phyloP scores from a whole-genome alignment of 2,113 vertebrate genomes.

The Mellivora capensis region DNA sequence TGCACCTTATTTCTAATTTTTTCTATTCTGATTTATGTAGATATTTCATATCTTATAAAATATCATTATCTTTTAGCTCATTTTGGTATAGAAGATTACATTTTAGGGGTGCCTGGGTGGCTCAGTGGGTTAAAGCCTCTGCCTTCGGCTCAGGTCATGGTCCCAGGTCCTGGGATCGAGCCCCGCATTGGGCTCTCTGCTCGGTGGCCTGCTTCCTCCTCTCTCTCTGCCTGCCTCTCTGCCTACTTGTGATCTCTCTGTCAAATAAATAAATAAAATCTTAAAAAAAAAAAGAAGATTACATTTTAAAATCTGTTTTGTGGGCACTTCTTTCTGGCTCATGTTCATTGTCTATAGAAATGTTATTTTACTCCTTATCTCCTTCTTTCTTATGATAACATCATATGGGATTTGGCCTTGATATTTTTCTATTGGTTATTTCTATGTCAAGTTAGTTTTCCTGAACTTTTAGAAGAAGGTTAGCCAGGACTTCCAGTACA shows the following conservation, averaged over 20 bases:
- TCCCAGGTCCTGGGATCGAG: no score
- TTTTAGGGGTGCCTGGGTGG: no score
- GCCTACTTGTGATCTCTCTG: no score
- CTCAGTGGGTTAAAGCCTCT: no score
- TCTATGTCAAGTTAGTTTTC: not conserved
- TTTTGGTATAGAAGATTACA: not conserved
- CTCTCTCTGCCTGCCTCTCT: no score
- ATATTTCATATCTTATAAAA: not conserved
- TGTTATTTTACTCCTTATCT: not conserved
- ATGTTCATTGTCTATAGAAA: not conserved
- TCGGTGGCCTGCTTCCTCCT: no score
- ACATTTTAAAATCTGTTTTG: not conserved
- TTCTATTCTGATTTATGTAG: not conserved
- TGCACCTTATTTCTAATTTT: not conserved
- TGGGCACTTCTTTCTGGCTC: not conserved
- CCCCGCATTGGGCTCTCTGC: no score
- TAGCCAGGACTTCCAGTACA: not conserved
- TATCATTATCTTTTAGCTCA: not conserved
- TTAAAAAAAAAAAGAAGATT: no score
- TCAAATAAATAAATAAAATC: no score
- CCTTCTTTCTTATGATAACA: not conserved
- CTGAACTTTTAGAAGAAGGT: not conserved
- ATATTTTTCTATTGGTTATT: slow-evolving; percentile 6
- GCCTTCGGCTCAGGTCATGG: no score
- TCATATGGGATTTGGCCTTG: not conserved